phyloP scores from a whole-genome alignment of 2,797 vertebrate genomes.

The Diglossa cyanea region DNA sequence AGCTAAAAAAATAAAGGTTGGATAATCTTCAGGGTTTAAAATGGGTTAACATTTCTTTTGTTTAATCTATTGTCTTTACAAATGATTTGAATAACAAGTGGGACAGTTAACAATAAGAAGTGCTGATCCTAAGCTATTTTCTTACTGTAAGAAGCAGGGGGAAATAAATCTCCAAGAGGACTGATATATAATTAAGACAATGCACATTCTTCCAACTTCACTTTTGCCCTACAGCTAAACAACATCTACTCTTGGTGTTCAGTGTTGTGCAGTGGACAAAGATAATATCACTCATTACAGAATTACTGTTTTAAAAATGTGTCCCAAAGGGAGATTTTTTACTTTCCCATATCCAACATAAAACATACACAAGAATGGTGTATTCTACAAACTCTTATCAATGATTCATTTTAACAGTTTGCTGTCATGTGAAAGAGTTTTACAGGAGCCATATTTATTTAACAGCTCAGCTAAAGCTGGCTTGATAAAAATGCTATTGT shows the following conservation, averaged over 20 bases:
- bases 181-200: slow-evolving; percentile 11
- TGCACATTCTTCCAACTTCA: background rate
- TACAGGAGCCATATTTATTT: background rate
- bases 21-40: background rate
- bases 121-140: background rate
- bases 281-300: background rate
- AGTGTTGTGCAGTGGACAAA: background rate
- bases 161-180: background rate
- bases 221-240: background rate
- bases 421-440: background rate
- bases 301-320: background rate
- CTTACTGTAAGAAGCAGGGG: background rate
- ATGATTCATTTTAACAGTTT: background rate
- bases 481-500: background rate
- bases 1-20: background rate
- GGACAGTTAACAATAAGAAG: background rate
- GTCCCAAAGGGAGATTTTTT: background rate
- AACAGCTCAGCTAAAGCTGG: background rate
- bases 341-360: background rate
- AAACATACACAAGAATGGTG: background rate
- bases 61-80: background rate
- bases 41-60: background rate
- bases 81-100: background rate
- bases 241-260: background rate
- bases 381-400: background rate